Evolutionary conservation across 2,797 vertebrate species (phyloP), one percentile per base, ranked within the genome.

Genomic region (Muscicapa striata): DNA sequence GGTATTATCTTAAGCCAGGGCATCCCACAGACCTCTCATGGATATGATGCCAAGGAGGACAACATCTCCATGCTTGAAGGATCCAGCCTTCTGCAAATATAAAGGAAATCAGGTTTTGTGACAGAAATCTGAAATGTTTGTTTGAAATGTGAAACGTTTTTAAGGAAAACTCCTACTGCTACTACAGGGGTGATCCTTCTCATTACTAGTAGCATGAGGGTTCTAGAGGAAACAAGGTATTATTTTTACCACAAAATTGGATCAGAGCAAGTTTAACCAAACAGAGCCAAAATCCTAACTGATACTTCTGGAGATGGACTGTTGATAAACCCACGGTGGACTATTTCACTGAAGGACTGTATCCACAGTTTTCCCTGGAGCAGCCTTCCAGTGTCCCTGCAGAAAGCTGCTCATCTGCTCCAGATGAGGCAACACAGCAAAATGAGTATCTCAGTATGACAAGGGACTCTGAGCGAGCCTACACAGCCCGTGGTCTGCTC

Each of bases 141-240:
- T 10, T 52, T 77, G 21, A 84, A 66, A 59, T 54, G 18, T 32
- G 59, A 66, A 78, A 66, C 0, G 0, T 10, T 62, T 86, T 29
- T 66, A 57, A 67, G 51, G 40, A 81, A 95, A 81, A 55, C n/a
- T 92, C 23, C 26, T 80, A 54, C 41, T 11, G 2, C 49, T 78
- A 5, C 51, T 58, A 21, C 15, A 70, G 24, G 30, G 21, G 5
- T 38, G 73, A 89, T 55, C 14, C 40, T 41, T 63, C 26, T 75
- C 34, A 49, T 83, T 80, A 59, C 29, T 74, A 70, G 40, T 20
- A 61, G 13, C 0, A 0, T 52, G 38, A 90, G 15, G 27, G 52
- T 82, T 88, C 40, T 48, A 66, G 54, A 75, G 45, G 41, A 80
- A 89, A 70, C 4, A 13, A 23, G 2, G 0, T 0, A 2, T 0